Base-by-base conservation (phyloP, 2,113 vertebrate species). In the Aix galericulata region DNA sequence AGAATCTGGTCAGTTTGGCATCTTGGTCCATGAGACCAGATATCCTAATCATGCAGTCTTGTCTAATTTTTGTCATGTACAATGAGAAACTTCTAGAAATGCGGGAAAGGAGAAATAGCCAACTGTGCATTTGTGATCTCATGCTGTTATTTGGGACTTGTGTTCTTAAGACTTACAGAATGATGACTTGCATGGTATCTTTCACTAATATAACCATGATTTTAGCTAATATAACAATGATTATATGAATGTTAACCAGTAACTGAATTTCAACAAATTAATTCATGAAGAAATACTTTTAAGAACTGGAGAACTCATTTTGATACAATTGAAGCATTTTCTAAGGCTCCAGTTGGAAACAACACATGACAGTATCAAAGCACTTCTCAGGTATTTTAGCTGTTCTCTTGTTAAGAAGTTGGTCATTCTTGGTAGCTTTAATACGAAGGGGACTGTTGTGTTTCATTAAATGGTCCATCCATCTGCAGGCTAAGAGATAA, bases 401-500 rank as follows among this genome's bases (percentile, higher is more conserved):
- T 91, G 31, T 26, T 92, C 17, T 80, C 17, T 76, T 91, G 36
- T 50, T 74, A 69, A 92, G 46, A 76, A 67, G 26, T 73, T 91
- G 87, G 56, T 82, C 25, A 4, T 40, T 93, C 86, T 95, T 92
- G 74, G 31, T 91, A 69, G 7, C 40, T 93, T 95, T 82, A 86
- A n/a, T 73, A 40, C 42, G 56, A 83, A 25, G 6, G 68, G 58
- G 44, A 40, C 22, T 32, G 26, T 91, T 91, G 71, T 74, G 88
- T 94, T 86, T 81, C 46, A 92, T 94, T 96, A 88, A 92, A 78
- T 58, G 56, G 5, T 67, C 74, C 42, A 59, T 87, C 86, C 50
- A 1, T 95, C 89, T 95, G 89, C 59, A 91, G 75, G 62, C 71
- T 83, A 27, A 91, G 80, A 95, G 92, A 93, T 92, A 96, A 96